These are phyloP conservation scores for Pilophorus perplexus DNA, from an alignment of 2,888 invertebrate genomes.

Conservation along the genomic window DNA sequence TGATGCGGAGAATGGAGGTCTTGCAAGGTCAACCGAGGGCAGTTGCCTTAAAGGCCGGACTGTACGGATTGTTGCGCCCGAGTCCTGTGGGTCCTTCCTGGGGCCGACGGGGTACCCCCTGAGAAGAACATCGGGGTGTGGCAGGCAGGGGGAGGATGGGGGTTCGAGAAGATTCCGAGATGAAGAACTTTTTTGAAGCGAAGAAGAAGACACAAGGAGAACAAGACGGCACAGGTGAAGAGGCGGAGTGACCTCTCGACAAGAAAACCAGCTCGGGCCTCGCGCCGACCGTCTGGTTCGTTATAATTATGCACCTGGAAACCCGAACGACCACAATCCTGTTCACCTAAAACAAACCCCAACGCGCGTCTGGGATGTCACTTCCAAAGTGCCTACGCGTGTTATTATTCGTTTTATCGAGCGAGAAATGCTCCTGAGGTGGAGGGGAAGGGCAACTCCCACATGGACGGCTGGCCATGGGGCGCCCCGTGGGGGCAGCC, in stretches of 20 bases:
- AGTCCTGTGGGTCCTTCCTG: neutral
- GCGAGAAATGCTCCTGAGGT: too few species aligned
- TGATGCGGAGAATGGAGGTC: slow-evolving; percentile 31
- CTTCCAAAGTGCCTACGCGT: too few species aligned
- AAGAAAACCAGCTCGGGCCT: neutral
- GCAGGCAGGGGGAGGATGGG: neutral
- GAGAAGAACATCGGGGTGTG: neutral
- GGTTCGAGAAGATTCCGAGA: neutral
- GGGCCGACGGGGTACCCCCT: neutral
- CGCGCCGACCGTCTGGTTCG: too few species aligned
- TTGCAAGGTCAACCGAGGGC: slow-evolving; percentile 34
- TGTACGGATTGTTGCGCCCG: slow-evolving; percentile 20
- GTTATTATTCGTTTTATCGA: too few species aligned
- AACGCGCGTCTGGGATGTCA: too few species aligned
- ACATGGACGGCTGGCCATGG: too few species aligned
- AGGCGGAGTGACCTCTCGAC: neutral
- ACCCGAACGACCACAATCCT: neutral
- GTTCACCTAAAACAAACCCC: too few species aligned
- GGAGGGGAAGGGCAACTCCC: too few species aligned
- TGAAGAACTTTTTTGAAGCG: neutral
- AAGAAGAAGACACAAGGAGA: slow-evolving; percentile 1
- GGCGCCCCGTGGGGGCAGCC: too few species aligned
- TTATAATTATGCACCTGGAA: neutral
- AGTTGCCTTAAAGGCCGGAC: slow-evolving; percentile 31
- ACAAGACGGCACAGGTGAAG: neutral